A percentile compares a stretch with the other conserved stretches of the same genome.
Evolutionary conservation across 2,797 vertebrate species (phyloP).

Genomic region (Myiothlypis coronata): DNA sequence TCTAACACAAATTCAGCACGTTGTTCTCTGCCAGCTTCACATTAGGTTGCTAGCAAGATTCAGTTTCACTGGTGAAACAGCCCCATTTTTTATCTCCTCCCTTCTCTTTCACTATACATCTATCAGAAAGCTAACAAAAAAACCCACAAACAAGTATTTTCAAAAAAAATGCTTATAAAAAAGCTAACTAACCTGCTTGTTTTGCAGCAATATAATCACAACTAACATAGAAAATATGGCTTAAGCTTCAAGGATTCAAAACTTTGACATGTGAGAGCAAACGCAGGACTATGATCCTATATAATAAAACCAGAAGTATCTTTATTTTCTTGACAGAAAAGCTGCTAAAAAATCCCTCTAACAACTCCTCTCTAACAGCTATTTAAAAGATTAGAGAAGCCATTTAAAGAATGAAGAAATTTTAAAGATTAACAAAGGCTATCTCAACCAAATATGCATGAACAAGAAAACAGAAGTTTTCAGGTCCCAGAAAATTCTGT

Average conservation of each 20-base stretch:
- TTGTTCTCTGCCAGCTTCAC: neutral
- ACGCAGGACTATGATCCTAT: neutral
- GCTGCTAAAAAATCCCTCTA: neutral
- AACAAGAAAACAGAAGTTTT: neutral
- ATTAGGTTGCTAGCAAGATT: neutral
- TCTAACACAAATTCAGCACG: neutral
- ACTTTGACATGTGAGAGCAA: fast-evolving
- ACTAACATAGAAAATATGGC: neutral
- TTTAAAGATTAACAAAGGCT: neutral
- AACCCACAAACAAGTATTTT: fast-evolving
- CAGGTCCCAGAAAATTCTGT: neutral
- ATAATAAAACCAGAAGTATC: neutral
- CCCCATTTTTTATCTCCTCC: neutral
- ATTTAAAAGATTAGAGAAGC: neutral
- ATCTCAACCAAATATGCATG: neutral
- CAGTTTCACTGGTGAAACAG: neutral
- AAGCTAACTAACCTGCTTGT: neutral
- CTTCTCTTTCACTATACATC: neutral
- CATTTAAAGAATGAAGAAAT: neutral
- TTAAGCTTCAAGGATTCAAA: neutral
- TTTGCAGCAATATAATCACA: neutral
- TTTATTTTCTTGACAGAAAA: neutral
- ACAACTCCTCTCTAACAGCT: neutral
- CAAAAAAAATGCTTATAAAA: neutral
- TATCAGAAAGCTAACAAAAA: neutral